These are phyloP conservation scores for Drosophila busckii DNA, from an alignment of 1,140 invertebrate genomes.

Conservation along the genomic window DNA sequence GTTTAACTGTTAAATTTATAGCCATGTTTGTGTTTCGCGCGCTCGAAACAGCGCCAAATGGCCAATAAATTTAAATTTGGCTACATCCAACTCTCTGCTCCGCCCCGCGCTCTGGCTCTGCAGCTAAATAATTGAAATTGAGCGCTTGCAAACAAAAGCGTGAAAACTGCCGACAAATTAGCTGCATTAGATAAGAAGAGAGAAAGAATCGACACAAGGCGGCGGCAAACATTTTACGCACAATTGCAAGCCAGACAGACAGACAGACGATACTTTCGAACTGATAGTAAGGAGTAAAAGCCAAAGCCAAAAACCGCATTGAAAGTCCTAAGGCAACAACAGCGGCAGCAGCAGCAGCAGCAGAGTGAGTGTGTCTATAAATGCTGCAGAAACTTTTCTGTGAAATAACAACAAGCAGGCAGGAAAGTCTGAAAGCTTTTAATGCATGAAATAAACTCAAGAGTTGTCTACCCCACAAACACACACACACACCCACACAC, in stretches of 20 bases:
- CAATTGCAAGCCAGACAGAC: conserved; percentile 15
- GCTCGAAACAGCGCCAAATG: conserved; percentile 30
- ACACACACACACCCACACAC: conserved; percentile 19
- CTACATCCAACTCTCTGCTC: no score
- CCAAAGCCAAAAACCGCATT: conserved; percentile 19
- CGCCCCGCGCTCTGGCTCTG: background rate
- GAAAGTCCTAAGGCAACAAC: conserved; percentile 15
- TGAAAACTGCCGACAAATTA: conserved; percentile 38
- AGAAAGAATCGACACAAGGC: conserved; percentile 13
- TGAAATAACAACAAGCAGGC: background rate
- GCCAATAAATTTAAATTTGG: conserved; percentile 64
- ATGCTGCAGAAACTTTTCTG: conserved; percentile 52
- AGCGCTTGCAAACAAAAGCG: conserved; percentile 5
- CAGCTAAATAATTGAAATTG: conserved; percentile 55
- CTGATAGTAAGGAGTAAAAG: conserved; percentile 25
- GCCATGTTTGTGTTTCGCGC: conserved; percentile 67
- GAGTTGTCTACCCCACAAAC: conserved; percentile 34
- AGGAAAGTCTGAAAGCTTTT: conserved; percentile 49
- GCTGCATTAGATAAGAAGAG: conserved; percentile 31
- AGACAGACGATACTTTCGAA: conserved; percentile 28
- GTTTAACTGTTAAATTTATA: conserved; percentile 62
- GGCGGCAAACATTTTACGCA: conserved; percentile 35
- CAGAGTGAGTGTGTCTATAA: conserved; percentile 66
- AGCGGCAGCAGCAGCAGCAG: conserved; percentile 13
- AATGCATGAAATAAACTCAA: conserved; percentile 57